Evolutionary conservation across 2,888 invertebrate species (phyloP), one percentile per base, ranked within the genome.

Genomic region (Thera britannica): DNA sequence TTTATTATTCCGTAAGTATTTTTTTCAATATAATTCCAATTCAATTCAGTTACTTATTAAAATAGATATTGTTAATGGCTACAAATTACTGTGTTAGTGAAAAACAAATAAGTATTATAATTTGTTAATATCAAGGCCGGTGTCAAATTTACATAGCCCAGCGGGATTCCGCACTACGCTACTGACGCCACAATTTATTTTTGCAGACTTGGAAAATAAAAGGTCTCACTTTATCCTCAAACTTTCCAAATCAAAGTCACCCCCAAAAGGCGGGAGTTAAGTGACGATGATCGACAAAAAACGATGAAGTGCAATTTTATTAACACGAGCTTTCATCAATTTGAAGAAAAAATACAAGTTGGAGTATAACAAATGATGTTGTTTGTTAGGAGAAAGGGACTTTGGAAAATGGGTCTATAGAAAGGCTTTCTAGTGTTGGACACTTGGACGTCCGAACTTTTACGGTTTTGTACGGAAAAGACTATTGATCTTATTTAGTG

Each of bases 221-320:
- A 11, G 34, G 1, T 23, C 5, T 4, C 46, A 54, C 12, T 23
- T 62, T 54, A 36, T 70, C 62, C 60, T 7, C 7, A 0, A 56
- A 57, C 23, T 9, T 9, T 12, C 4, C 34, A 74, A 72, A 38
- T 11, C 76, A 73, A 71, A 68, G 82, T 36, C 85, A 84, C 89
- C 82, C 79, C 70, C 77, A 79, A 75, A 79, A 62, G 66, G 59
- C 67, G 62, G 62, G 85, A 83, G 84, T 86, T 93, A 93, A 93
- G 93, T 93, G 93, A 93, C 91, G 92, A 90, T 93, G 93, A 93
- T 93, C 93, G 89, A 92, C 93, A 91, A 93, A 93, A 93, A 90
- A 72, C 89, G 85, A 92, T 92, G 90, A 89, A 92, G 90, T 90
- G 92, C 91, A 87, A 91, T 92, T 93, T 92, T 93, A 92, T 92